Percentiles rank a stretch among this genome's conserved stretches.
phyloP scores from a whole-genome alignment of 2,797 vertebrate genomes.

The Spinus olivaceus region DNA sequence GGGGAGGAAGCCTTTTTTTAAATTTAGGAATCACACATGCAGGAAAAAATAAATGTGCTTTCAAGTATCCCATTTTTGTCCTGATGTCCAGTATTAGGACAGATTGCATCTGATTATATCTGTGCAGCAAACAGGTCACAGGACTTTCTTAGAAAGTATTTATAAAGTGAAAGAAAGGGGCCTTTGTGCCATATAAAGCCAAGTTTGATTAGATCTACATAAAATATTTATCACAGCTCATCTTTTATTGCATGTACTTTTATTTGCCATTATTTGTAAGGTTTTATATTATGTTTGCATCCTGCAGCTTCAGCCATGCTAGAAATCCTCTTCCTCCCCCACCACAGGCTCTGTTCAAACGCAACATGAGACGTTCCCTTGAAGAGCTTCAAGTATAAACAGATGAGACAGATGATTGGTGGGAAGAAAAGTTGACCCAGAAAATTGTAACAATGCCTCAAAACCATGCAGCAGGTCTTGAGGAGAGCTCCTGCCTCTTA shows the following conservation, averaged over 20 bases:
- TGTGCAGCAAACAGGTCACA: neutral
- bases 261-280: conserved; percentile 46
- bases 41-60: neutral
- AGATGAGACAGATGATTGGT: conserved; percentile 13
- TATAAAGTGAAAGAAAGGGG: conserved; percentile 3
- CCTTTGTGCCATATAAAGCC: conserved; percentile 8
- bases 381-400: conserved; percentile 13
- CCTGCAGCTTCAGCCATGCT: conserved; percentile 2
- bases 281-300: neutral
- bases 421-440: conserved; percentile 1
- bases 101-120: neutral
- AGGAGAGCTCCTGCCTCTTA: neutral
- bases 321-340: conserved; percentile 10
- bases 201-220: conserved; percentile 20
- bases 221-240: neutral
- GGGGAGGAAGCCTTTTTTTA: neutral
- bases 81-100: neutral
- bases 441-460: neutral
- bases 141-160: conserved; percentile 24
- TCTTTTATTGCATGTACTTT: neutral
- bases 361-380: neutral
- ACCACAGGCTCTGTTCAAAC: neutral
- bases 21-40: neutral
- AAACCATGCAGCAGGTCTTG: neutral
- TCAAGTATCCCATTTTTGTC: neutral